Percentiles rank a stretch among this genome's conserved stretches.
These are phyloP conservation scores for Brachyalestes nurse DNA, from an alignment of 2,797 vertebrate genomes.

Conservation along the genomic window DNA sequence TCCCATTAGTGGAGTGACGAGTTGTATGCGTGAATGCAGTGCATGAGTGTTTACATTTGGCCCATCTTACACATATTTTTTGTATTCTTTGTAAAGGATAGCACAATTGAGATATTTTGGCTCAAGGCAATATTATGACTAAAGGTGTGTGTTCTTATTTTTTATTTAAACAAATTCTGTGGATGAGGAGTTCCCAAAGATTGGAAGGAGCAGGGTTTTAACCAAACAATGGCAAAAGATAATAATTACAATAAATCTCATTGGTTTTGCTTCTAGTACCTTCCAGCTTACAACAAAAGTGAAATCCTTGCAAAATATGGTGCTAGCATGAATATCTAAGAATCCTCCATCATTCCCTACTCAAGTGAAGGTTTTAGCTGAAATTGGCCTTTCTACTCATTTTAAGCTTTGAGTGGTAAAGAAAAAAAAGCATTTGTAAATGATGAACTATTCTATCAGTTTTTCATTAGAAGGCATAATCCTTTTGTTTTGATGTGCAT, in stretches of 20 bases:
- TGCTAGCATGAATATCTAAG: slow-evolving; percentile 74
- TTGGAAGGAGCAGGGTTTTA: slow-evolving; percentile 34
- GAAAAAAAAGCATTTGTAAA: slow-evolving; percentile 49
- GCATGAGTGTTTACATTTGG: slow-evolving; percentile 25
- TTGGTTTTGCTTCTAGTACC: slow-evolving; percentile 13
- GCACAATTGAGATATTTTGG: slow-evolving; percentile 20
- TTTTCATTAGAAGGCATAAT: slow-evolving; percentile 68
- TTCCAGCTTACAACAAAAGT: neutral
- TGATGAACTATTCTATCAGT: slow-evolving; percentile 49
- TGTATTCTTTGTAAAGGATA: slow-evolving; percentile 27
- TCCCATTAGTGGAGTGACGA: slow-evolving; percentile 12
- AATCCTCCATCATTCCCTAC: slow-evolving; percentile 82
- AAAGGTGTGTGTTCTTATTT: slow-evolving; percentile 9
- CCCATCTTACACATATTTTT: slow-evolving; percentile 23
- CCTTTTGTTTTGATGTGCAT: slow-evolving; percentile 65
- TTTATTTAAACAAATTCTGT: slow-evolving; percentile 16
- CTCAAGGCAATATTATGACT: neutral
- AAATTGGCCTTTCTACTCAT: slow-evolving; percentile 31
- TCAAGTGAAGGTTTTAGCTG: slow-evolving; percentile 47
- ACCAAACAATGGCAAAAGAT: slow-evolving; percentile 21
- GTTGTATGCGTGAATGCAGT: neutral
- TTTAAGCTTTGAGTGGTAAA: slow-evolving; percentile 12
- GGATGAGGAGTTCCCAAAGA: slow-evolving; percentile 38
- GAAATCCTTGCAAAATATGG: slow-evolving; percentile 45
- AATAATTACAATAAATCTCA: slow-evolving; percentile 28